These are phyloP conservation scores for Sinosuthora webbiana DNA, from an alignment of 2,113 vertebrate species.

Conservation along the genomic window DNA sequence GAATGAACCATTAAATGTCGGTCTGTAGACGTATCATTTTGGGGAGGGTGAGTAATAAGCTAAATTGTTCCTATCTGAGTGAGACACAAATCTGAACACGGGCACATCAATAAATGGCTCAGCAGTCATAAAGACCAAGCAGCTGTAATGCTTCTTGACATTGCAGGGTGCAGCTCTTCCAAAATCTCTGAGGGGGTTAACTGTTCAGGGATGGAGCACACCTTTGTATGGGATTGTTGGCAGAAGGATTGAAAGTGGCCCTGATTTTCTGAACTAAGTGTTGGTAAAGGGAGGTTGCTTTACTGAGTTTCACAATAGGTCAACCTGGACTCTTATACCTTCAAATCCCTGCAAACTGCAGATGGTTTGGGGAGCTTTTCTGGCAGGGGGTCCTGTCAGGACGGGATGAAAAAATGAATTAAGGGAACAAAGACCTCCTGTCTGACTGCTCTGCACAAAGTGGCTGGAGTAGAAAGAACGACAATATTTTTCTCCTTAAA, in stretches of 20 bases:
- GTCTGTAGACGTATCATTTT: not conserved
- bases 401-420: conserved; percentile 79
- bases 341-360: not conserved
- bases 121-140: not conserved
- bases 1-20: conserved; percentile 37
- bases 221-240: not conserved
- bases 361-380: conserved; percentile 31
- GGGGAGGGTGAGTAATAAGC: not conserved
- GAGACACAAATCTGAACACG: not conserved
- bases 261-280: not conserved
- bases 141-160: not conserved
- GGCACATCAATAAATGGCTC: not conserved
- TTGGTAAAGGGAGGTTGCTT: not conserved
- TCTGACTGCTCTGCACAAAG: conserved; percentile 76
- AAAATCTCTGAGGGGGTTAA: not conserved
- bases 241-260: not conserved
- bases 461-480: conserved; percentile 67
- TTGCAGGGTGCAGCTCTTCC: not conserved
- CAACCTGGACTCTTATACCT: not conserved
- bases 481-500: conserved; percentile 75
- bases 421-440: conserved; percentile 78
- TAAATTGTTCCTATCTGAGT: not conserved
- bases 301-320: not conserved
- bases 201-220: not conserved
- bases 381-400: conserved; percentile 73